Percentiles rank a stretch among this genome's conserved stretches.
Evolutionary conservation across 2,888 invertebrate genomes (phyloP).

Genomic region (Drosophila suboccidentalis): DNA sequence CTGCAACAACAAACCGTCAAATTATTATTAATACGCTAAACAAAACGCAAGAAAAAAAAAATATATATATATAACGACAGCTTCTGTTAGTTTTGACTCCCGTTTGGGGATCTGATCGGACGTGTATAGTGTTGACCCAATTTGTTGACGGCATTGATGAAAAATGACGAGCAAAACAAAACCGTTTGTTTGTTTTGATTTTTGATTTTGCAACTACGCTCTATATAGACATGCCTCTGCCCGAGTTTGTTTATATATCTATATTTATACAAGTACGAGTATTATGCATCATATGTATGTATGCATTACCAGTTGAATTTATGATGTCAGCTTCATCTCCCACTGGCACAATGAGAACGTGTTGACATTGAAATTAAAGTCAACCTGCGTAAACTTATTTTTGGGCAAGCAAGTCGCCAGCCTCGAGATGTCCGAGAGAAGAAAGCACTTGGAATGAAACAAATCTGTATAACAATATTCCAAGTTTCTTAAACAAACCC

Average conservation of each 20-base stretch:
- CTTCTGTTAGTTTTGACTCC: slow-evolving; percentile 46
- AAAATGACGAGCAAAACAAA: slow-evolving; percentile 51
- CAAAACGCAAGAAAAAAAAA: slow-evolving; percentile 21
- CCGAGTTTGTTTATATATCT: neutral
- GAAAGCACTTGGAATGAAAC: slow-evolving; percentile 15
- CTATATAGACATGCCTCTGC: neutral
- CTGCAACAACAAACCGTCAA: slow-evolving; percentile 51
- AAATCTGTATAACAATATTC: neutral
- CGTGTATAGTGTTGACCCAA: slow-evolving; percentile 61
- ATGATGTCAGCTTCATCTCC: slow-evolving; percentile 69
- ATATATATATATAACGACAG: neutral
- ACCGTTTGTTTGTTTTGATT: slow-evolving; percentile 54
- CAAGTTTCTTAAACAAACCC: neutral
- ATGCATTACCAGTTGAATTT: slow-evolving; percentile 14
- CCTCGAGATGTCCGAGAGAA: slow-evolving; percentile 1
- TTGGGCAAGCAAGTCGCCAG: slow-evolving; percentile 24
- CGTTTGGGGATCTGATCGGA: slow-evolving; percentile 29
- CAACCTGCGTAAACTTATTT: slow-evolving; percentile 30
- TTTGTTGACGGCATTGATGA: slow-evolving; percentile 59
- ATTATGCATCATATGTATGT: slow-evolving; percentile 14
- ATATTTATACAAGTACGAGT: neutral
- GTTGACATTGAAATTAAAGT: slow-evolving; percentile 65
- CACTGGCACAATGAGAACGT: slow-evolving; percentile 29
- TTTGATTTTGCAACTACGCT: slow-evolving; percentile 49
- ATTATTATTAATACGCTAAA: slow-evolving; percentile 61